Evolutionary conservation across 2,113 vertebrate species (phyloP).

Genomic region (Oreochromis tanganicae): DNA sequence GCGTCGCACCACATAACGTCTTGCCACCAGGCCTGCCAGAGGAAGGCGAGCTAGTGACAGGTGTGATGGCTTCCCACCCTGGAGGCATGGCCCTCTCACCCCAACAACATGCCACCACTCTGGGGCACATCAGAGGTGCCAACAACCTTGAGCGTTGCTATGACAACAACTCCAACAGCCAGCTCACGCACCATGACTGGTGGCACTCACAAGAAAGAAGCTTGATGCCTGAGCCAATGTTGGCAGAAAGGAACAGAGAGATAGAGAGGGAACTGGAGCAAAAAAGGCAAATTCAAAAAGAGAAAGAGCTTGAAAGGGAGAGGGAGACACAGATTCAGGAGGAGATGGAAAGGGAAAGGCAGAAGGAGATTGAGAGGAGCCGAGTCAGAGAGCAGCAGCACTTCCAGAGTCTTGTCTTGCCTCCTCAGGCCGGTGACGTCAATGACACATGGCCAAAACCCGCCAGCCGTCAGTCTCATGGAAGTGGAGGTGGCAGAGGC

Average conservation of each 20-base stretch:
- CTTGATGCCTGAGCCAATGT: constrained; percentile 40
- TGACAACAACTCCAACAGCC: constrained; percentile 29
- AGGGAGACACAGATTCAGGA: constrained; percentile 41
- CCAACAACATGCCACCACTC: constrained; percentile 41
- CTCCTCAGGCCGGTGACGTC: constrained; percentile 59
- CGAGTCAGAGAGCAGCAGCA: constrained; percentile 43
- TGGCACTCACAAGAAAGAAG: constrained; percentile 52
- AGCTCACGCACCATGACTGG: constrained; percentile 39
- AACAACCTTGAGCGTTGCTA: constrained; percentile 34
- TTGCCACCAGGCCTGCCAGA: constrained; percentile 40
- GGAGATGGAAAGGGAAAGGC: constrained; percentile 34
- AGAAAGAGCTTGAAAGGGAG: constrained; percentile 22
- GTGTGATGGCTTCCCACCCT: constrained; percentile 27
- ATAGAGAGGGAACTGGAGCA: constrained; percentile 43
- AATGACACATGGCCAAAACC: constrained; percentile 77
- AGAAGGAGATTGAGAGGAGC: constrained; percentile 33
- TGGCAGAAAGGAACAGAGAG: constrained; percentile 45
- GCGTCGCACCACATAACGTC: background rate
- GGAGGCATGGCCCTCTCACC: constrained; percentile 15
- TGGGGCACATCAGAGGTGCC: constrained; percentile 41
- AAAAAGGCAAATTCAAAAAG: constrained; percentile 39
- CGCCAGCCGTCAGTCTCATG: constrained; percentile 51
- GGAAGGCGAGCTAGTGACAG: constrained; percentile 28
- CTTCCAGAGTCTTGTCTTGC: constrained; percentile 52
- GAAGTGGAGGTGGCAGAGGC: constrained; percentile 39